These are phyloP conservation scores for Myotis pilosus DNA, from an alignment of 2,797 vertebrate species.

Conservation along the genomic window DNA sequence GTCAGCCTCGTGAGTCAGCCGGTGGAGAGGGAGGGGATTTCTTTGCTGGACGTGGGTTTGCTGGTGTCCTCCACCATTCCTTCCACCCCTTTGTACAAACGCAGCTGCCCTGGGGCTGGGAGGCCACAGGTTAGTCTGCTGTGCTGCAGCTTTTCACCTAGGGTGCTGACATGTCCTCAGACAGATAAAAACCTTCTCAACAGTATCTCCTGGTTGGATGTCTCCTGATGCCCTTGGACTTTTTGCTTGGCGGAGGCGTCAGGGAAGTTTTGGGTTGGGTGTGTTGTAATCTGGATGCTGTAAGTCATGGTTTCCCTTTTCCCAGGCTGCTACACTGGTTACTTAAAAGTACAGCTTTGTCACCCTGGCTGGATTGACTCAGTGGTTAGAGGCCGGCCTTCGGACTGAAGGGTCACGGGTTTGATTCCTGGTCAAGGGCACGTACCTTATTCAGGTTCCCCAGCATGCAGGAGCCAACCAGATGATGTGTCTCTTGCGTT, in stretches of 20 bases:
- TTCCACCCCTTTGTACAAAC: not conserved
- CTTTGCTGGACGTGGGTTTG: not conserved
- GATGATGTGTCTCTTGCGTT: too few species aligned
- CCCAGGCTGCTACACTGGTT: not conserved
- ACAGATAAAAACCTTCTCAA: not conserved
- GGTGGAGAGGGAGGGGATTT: not conserved
- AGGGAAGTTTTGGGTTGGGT: not conserved
- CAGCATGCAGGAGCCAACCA: too few species aligned
- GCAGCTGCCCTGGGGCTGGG: not conserved
- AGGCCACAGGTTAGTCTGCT: not conserved
- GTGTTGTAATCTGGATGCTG: not conserved
- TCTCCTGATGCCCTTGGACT: not conserved
- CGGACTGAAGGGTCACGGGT: too few species aligned
- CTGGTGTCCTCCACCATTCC: not conserved
- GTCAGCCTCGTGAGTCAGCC: not conserved
- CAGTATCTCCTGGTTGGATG: accelerated
- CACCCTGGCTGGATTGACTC: too few species aligned
- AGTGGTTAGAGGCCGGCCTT: too few species aligned
- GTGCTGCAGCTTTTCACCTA: not conserved
- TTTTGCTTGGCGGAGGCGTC: accelerated
- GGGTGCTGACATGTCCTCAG: not conserved
- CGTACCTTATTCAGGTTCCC: too few species aligned
- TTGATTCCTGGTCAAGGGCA: too few species aligned
- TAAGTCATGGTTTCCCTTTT: not conserved
- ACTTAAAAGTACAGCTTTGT: not conserved